A percentile compares a stretch with the other conserved stretches of the same genome.
phyloP scores from a whole-genome alignment of 2,797 vertebrate species.

The Rhabdomys pumilio region DNA sequence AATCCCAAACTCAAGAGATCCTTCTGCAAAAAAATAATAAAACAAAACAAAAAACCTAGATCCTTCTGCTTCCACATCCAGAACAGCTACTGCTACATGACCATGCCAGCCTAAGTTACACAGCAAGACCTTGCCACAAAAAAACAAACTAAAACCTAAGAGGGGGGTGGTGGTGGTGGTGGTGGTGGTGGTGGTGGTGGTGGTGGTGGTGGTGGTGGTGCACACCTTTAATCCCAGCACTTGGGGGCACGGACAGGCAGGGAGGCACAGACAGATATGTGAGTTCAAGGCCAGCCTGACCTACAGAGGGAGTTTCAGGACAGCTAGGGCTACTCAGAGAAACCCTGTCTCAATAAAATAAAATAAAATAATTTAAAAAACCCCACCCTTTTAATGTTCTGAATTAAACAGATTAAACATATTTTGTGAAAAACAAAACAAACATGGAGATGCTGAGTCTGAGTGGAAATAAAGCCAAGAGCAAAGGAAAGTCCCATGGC shows the following conservation, averaged over 20 bases:
- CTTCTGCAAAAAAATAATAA: not conserved
- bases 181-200: no score
- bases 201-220: not conserved
- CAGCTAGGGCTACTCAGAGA: not conserved
- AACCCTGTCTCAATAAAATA: not conserved
- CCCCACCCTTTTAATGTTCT: conserved; percentile 20
- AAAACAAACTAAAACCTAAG: no score
- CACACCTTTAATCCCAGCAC: not conserved
- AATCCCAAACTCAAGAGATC: not conserved
- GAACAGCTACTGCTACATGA: not conserved
- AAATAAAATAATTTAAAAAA: conserved; percentile 1
- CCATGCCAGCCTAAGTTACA: not conserved
- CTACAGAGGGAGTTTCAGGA: not conserved
- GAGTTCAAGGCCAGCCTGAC: not conserved
- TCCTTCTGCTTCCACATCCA: not conserved
- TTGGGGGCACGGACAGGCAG: not conserved
- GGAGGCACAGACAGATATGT: not conserved
- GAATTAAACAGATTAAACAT: conserved; percentile 53
- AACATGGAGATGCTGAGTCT: not conserved
- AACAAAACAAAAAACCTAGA: not conserved
- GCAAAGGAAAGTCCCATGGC: not conserved
- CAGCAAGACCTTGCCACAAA: conserved; percentile 3
- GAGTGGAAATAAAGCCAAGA: conserved; percentile 47
- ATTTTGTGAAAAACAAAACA: conserved; percentile 32
- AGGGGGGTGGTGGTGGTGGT: no score